Conservation (phyloP, 1,140 invertebrate genomes). For the Caerostris extrusa region DNA sequence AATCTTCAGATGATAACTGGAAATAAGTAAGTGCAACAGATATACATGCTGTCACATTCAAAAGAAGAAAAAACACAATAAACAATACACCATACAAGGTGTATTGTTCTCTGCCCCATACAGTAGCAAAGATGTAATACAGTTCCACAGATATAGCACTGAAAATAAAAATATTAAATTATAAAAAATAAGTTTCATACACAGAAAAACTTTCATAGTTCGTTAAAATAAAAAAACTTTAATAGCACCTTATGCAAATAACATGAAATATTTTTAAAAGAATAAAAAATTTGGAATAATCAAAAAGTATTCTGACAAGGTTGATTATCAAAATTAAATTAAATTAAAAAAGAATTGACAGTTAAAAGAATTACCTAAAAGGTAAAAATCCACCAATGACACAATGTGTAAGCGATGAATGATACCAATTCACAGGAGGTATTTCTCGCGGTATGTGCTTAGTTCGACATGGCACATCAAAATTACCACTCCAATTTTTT, state of each 20-base stretch:
- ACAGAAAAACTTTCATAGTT: neutral
- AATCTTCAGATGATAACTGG: constrained; percentile 83
- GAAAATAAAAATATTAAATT: constrained; percentile 73
- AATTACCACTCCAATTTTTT: constrained; percentile 82
- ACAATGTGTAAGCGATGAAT: constrained; percentile 82
- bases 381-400: constrained; percentile 84
- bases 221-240: neutral
- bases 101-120: constrained; percentile 84
- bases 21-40: constrained; percentile 84
- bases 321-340: neutral
- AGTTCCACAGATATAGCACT: constrained; percentile 84
- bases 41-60: constrained; percentile 84
- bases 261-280: neutral
- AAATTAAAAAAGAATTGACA: neutral
- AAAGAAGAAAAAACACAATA: constrained; percentile 83
- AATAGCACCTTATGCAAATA: neutral
- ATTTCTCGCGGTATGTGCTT: constrained; percentile 84
- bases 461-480: constrained; percentile 83
- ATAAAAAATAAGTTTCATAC: neutral
- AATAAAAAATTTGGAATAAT: neutral
- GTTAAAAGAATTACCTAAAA: constrained; percentile 81
- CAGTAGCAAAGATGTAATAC: constrained; percentile 84
- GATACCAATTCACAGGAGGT: constrained; percentile 83
- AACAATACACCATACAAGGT: constrained; percentile 83
- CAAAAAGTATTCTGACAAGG: neutral